Evolutionary conservation across 2,888 invertebrate species (phyloP).

Genomic region (Antheraea yamamai): DNA sequence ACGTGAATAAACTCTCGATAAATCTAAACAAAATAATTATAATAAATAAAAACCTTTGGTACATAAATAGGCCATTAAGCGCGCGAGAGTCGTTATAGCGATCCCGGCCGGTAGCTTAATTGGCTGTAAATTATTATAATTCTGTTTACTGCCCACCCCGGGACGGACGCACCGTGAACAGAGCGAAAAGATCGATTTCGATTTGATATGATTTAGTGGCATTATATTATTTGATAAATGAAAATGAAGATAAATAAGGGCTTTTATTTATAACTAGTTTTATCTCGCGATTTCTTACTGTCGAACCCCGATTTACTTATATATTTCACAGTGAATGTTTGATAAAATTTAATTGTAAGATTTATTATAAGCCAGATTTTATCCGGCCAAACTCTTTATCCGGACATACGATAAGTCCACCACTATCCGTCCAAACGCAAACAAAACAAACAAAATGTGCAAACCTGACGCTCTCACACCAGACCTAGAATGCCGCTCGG

Average conservation of each 20-base stretch:
- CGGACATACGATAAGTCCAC: neutral
- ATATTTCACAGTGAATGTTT: too few species aligned
- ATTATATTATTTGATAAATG: neutral
- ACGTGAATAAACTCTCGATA: slow-evolving; percentile 38
- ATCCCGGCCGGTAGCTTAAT: slow-evolving; percentile 53
- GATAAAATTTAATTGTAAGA: neutral
- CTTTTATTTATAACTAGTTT: neutral
- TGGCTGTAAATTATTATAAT: slow-evolving; percentile 72
- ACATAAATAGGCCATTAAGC: slow-evolving; percentile 51
- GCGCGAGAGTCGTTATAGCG: slow-evolving; percentile 42
- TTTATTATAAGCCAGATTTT: neutral
- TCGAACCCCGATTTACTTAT: too few species aligned
- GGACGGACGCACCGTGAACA: slow-evolving; percentile 24
- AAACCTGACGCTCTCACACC: neutral
- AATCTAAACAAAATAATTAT: slow-evolving; percentile 50
- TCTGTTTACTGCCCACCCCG: slow-evolving; percentile 57
- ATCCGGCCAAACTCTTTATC: neutral
- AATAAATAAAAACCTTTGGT: slow-evolving; percentile 48
- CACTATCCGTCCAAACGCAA: neutral
- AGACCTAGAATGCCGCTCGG: neutral
- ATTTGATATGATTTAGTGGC: neutral
- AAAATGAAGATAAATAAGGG: neutral
- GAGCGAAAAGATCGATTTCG: neutral
- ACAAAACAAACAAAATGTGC: neutral
- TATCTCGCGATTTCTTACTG: too few species aligned